Evolutionary conservation across 2,113 vertebrate genomes (phyloP).

Genomic region (Mungos mungo): DNA sequence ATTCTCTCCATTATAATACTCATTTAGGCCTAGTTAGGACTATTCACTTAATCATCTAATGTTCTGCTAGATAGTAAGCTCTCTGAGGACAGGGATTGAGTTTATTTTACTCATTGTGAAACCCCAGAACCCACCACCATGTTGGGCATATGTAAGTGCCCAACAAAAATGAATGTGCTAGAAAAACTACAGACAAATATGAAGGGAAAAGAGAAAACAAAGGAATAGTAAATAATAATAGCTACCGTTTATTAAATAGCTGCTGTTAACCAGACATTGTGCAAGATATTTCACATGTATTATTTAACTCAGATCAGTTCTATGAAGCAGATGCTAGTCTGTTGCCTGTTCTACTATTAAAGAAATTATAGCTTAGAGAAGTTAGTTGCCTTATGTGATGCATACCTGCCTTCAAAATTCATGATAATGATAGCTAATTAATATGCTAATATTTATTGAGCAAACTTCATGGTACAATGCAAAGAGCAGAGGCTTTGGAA

Average conservation of each 20-base stretch:
- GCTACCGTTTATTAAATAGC: not conserved
- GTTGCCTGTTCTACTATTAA: not conserved
- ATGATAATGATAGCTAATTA: not conserved
- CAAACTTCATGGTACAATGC: not conserved
- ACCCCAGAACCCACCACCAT: not conserved
- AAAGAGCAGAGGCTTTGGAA: not conserved
- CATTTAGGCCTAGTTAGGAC: not conserved
- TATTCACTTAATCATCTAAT: not conserved
- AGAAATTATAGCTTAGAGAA: not conserved
- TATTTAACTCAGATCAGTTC: not conserved
- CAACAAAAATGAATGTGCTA: not conserved
- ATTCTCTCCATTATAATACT: not conserved
- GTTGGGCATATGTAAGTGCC: not conserved
- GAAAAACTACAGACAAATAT: not conserved
- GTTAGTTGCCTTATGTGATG: not conserved
- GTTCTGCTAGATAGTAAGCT: not conserved
- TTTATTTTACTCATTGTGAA: not conserved
- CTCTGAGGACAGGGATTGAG: not conserved
- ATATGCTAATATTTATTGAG: not conserved
- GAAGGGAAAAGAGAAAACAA: not conserved
- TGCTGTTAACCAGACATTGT: slow-evolving; percentile 12
- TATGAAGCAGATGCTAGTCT: not conserved
- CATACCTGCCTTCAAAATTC: slow-evolving; percentile 1
- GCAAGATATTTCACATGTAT: not conserved
- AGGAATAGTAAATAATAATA: not conserved